Evolutionary conservation across 2,797 vertebrate genomes (phyloP), one percentile per base, ranked within the genome.

Genomic region (Sarcophilus harrisii): DNA sequence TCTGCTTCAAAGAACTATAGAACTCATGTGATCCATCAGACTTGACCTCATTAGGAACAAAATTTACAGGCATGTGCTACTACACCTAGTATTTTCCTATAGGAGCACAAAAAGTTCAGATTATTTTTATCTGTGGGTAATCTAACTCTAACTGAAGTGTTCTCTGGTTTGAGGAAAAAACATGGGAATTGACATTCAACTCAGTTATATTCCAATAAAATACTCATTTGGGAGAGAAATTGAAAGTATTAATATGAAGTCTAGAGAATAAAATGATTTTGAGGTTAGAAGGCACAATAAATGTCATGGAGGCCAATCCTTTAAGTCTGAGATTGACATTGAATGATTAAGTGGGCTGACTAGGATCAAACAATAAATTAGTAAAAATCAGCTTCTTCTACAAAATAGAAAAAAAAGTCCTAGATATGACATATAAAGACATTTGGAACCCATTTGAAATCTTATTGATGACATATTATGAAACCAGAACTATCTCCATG

Each of bases 151-250:
- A 81, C 9, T 91, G 87, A 92, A 81, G 89, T 95, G 54, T 16
- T 87, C 87, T 94, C 38, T 95, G 13, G 38, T 54, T 59, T 45
- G 92, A 93, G 90, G 57, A 30, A 92, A 49, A 94, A 94, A 45
- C 58, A 94, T 92, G 28, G 21, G 49, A 59, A 38, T 81, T 32
- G 45, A 45, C 90, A 57, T 55, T 4, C 24, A 6, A 62, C 18
- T 91, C 28, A 91, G 52, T 18, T 54, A 28, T 87, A 21, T 45
- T 81, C 30, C 4, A 92, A 5, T 6, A 29, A 93, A 94, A 95
- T 14, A 49, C 81, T 24, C 59, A 32, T 32, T 91, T 91, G 54
- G 94, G 57, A 55, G 13, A 90, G 27, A 93, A 81, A 59, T 81
- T 91, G 24, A 94, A 92, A 94, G 52, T 54, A 62, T 92, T 66